These are phyloP conservation scores for Drosophila recens DNA, from an alignment of 2,888 invertebrate species.

Conservation along the genomic window DNA sequence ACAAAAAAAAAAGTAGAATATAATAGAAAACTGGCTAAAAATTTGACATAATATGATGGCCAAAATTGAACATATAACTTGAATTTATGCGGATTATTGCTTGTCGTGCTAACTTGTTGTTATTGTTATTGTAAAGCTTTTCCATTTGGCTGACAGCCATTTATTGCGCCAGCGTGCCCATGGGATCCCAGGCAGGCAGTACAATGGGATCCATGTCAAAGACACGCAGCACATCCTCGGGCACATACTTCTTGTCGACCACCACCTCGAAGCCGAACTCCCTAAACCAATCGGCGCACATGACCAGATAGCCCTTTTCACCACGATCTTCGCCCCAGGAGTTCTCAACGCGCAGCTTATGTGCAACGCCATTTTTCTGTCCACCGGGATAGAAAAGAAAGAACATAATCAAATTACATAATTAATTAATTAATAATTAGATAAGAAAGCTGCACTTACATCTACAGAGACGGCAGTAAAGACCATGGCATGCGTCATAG, in stretches of 20 bases:
- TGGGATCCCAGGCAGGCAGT: slow-evolving; percentile 97
- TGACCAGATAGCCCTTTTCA: slow-evolving; percentile 93
- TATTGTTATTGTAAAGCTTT: slow-evolving; percentile 66
- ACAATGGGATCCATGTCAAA: slow-evolving; percentile 91
- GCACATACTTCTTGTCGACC: slow-evolving; percentile 93
- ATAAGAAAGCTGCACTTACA: slow-evolving; percentile 86
- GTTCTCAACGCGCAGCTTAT: slow-evolving; percentile 95
- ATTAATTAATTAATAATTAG: too few relatives aligned
- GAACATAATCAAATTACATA: slow-evolving; percentile 10
- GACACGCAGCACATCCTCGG: slow-evolving; percentile 90
- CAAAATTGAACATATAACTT: slow-evolving; percentile 43
- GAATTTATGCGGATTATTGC: slow-evolving; percentile 49
- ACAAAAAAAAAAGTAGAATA: slow-evolving; percentile 18
- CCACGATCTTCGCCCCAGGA: slow-evolving; percentile 96
- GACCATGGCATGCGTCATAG: slow-evolving; percentile 97
- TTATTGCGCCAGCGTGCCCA: slow-evolving; percentile 91
- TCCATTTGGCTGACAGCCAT: slow-evolving; percentile 21
- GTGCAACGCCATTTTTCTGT: slow-evolving; percentile 88
- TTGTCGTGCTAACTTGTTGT: slow-evolving; percentile 33
- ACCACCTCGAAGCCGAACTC: slow-evolving; percentile 96
- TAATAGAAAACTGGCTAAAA: slow-evolving; percentile 38
- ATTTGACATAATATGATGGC: slow-evolving; percentile 32
- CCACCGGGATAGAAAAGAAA: slow-evolving; percentile 2
- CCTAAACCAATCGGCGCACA: slow-evolving; percentile 94
- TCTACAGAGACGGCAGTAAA: slow-evolving; percentile 93